These are phyloP conservation scores for Napeogenes sylphis DNA, from an alignment of 2,888 invertebrate species.

Conservation along the genomic window DNA sequence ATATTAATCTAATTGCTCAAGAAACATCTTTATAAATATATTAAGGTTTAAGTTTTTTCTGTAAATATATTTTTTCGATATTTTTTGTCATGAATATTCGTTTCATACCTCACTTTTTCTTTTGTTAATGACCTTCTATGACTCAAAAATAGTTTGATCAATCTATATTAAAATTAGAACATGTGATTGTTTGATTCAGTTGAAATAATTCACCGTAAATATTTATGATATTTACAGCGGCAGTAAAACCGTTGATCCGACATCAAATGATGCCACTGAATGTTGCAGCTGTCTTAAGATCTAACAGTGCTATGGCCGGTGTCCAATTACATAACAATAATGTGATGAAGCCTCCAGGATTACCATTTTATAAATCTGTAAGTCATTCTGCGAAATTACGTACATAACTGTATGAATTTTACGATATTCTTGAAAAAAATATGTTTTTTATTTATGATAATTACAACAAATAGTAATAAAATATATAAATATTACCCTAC, in stretches of 20 bases:
- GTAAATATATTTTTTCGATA: too few species aligned
- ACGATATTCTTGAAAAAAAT: not conserved
- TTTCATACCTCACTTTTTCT: too few species aligned
- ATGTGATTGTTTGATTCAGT: not conserved
- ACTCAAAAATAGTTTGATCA: not conserved
- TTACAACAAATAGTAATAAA: not conserved
- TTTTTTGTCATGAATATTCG: too few species aligned
- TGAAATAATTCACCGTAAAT: not conserved
- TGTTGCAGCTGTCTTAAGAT: not conserved
- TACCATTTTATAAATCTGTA: not conserved
- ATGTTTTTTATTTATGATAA: not conserved
- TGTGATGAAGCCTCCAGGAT: not conserved
- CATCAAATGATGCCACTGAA: not conserved
- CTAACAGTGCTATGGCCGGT: not conserved
- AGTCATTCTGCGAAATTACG: not conserved
- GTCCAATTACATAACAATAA: not conserved
- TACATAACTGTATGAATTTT: not conserved
- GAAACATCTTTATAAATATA: too few species aligned
- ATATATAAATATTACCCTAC: too few species aligned
- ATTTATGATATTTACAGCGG: not conserved
- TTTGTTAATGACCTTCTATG: too few species aligned
- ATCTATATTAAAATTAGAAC: not conserved
- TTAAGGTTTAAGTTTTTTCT: too few species aligned
- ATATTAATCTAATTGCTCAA: too few species aligned
- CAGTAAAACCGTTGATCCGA: not conserved